These are phyloP conservation scores for Habroteleia sp. DNA, from an alignment of 2,888 invertebrate genomes.

Conservation along the genomic window DNA sequence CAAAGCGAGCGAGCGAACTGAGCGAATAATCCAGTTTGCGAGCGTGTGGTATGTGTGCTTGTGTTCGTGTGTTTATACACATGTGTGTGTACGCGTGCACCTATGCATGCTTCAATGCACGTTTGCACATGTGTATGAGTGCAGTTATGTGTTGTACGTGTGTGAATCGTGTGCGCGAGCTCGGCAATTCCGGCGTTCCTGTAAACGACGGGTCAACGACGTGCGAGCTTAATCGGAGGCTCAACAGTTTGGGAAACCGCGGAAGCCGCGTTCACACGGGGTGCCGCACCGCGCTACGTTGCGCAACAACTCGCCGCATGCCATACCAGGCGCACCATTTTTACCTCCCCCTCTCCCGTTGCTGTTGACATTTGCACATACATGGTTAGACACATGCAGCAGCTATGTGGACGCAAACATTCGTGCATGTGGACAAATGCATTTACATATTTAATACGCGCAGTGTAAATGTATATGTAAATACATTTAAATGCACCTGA, in stretches of 20 bases:
- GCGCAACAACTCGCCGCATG: conserved; percentile 48
- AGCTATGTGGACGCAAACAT: conserved; percentile 1
- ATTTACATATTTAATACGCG: conserved; percentile 1
- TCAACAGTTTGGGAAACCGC: conserved; percentile 70
- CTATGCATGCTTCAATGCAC: conserved; percentile 4
- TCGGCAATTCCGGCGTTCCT: conserved; percentile 59
- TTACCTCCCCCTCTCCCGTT: conserved; percentile 29
- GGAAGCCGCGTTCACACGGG: conserved; percentile 70
- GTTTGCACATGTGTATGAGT: conserved; percentile 7
- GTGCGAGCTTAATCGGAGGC: conserved; percentile 62
- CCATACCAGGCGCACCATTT: conserved; percentile 44
- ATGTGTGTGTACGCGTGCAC: neutral
- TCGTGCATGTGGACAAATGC: neutral
- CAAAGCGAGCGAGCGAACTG: conserved; percentile 18
- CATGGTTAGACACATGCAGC: conserved; percentile 6
- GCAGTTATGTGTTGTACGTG: too few species aligned
- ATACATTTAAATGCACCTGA: too few species aligned
- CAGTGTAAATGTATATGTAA: neutral
- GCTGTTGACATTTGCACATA: conserved; percentile 32
- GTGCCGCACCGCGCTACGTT: conserved; percentile 43
- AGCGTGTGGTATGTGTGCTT: too few species aligned
- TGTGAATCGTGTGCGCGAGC: conserved; percentile 39
- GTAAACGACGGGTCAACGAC: conserved; percentile 63
- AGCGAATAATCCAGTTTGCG: conserved; percentile 40
- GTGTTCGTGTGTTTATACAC: too few species aligned